Conservation (phyloP, 2,113 vertebrate genomes). For the Myotis yumanensis region DNA sequence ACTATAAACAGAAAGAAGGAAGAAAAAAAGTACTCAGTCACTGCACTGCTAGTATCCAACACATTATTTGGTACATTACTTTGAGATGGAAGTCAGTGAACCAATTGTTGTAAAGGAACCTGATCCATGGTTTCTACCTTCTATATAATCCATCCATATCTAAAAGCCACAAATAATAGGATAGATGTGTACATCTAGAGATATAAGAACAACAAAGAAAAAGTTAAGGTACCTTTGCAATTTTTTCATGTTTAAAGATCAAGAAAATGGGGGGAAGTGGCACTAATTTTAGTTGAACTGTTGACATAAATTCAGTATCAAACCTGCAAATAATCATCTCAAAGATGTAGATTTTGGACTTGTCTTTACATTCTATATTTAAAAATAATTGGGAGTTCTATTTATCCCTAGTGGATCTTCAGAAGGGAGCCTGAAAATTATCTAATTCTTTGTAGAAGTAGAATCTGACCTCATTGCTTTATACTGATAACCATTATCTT, state of each 20-base stretch:
- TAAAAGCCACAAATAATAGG: not conserved
- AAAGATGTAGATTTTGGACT: not conserved
- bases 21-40: not conserved
- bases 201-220: not conserved
- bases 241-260: not conserved
- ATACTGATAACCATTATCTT: not conserved
- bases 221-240: not conserved
- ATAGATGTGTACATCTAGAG: not conserved
- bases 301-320: not conserved
- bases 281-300: not conserved
- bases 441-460: slow-evolving; percentile 4
- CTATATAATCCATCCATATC: not conserved
- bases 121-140: not conserved
- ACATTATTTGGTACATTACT: slow-evolving; percentile 28
- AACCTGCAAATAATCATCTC: not conserved
- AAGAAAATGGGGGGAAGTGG: not conserved
- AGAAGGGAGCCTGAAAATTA: not conserved
- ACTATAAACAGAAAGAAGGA: not conserved
- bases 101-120: not conserved
- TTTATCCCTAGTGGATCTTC: not conserved
- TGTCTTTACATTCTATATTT: not conserved
- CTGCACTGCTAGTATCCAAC: not conserved
- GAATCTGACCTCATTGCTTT: not conserved
- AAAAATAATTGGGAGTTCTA: not conserved
- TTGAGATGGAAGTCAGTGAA: not conserved